Percentiles rank a stretch among this genome's conserved stretches.
These are phyloP conservation scores for Daktulosphaira vitifoliae DNA, from an alignment of 1,140 invertebrate species.

Conservation along the genomic window DNA sequence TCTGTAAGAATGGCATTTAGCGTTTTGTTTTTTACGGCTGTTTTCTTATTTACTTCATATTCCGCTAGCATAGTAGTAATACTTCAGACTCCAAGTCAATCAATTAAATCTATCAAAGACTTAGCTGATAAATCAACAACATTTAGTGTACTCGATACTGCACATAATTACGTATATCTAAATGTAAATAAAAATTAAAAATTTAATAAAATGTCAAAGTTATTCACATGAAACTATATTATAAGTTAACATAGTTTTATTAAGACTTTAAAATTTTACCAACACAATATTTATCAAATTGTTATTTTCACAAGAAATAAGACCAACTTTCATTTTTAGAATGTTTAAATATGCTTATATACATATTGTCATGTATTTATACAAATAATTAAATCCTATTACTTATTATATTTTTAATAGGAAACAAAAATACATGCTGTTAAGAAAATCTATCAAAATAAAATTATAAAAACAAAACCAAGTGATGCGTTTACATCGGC, in stretches of 20 bases:
- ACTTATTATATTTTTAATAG: not conserved
- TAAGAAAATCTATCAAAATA: constrained; percentile 2
- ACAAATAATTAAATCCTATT: no score
- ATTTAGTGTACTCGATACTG: constrained; percentile 2
- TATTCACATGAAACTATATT: not conserved
- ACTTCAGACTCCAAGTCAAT: not conserved
- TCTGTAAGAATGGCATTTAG: not conserved
- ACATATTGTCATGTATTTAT: no score
- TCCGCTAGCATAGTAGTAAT: not conserved
- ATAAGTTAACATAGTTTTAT: no score
- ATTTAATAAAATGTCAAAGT: no score
- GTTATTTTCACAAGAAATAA: no score
- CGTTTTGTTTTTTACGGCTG: not conserved
- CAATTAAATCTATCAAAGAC: not conserved
- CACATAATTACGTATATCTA: constrained; percentile 7
- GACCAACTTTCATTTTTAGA: no score
- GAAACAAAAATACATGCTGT: not conserved
- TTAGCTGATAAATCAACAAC: constrained; percentile 1
- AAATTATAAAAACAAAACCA: not conserved
- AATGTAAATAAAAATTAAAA: not conserved
- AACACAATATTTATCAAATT: no score
- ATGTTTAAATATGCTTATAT: no score
- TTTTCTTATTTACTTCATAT: constrained; percentile 18
- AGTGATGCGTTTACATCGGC: not conserved
- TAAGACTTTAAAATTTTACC: no score